These are phyloP conservation scores for Mercenaria mercenaria DNA, from an alignment of 1,140 invertebrate species.

Conservation along the genomic window DNA sequence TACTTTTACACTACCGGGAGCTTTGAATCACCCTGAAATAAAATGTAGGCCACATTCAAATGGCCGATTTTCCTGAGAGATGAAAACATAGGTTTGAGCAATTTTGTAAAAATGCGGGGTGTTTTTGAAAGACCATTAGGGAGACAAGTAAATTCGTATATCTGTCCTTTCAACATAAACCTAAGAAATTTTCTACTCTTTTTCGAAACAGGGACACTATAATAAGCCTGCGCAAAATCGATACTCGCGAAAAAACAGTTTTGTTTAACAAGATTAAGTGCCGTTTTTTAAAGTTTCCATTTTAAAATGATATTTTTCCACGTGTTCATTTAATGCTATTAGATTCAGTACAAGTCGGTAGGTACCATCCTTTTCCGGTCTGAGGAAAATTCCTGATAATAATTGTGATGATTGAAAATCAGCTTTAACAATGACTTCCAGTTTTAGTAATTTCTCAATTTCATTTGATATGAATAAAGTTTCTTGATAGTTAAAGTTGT, in stretches of 20 bases:
- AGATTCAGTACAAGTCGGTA: not conserved
- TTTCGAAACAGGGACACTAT: not conserved
- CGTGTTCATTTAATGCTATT: not conserved
- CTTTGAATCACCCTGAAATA: too few relatives aligned
- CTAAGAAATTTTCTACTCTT: not conserved
- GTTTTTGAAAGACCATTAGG: too few relatives aligned
- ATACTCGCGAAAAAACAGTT: slow-evolving; percentile 62
- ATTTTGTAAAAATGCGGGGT: too few relatives aligned
- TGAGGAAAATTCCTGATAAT: not conserved
- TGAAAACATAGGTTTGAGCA: too few relatives aligned
- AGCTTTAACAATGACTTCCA: too few relatives aligned
- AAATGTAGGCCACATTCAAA: too few relatives aligned
- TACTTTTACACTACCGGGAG: too few relatives aligned
- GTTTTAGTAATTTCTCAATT: not conserved
- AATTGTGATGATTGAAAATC: too few relatives aligned
- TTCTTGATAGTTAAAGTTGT: not conserved
- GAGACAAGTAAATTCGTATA: too few relatives aligned
- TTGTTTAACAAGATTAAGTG: not conserved
- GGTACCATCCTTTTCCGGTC: not conserved
- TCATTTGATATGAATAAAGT: not conserved
- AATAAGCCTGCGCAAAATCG: slow-evolving; percentile 69
- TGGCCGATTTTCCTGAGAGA: too few relatives aligned
- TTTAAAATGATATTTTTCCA: slow-evolving; percentile 26
- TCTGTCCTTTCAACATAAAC: not conserved
- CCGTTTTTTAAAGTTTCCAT: slow-evolving; percentile 12